These are phyloP conservation scores for Napeogenes sylphis DNA, from an alignment of 2,888 invertebrate genomes.

Conservation along the genomic window DNA sequence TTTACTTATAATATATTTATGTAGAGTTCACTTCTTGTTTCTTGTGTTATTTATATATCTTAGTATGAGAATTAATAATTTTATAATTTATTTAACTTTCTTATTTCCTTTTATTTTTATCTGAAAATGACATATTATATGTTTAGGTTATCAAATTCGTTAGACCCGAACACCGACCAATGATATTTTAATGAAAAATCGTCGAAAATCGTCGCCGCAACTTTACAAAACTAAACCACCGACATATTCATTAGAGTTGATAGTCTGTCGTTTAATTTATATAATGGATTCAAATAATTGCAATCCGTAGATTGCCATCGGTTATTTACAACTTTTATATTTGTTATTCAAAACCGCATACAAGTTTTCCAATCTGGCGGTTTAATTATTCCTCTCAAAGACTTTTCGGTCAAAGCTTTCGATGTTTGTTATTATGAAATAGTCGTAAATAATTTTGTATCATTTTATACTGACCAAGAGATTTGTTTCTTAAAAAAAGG, in stretches of 20 bases:
- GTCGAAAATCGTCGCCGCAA: constrained; percentile 22
- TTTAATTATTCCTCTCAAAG: not conserved
- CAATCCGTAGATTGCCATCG: constrained; percentile 36
- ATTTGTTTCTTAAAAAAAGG: too few relatives aligned
- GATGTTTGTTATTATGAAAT: too few relatives aligned
- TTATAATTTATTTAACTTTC: too few relatives aligned
- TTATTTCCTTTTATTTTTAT: too few relatives aligned
- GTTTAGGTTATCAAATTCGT: too few relatives aligned
- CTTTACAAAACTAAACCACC: constrained; percentile 28
- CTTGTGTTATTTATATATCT: too few relatives aligned
- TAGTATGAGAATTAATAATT: too few relatives aligned
- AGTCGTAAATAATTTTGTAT: too few relatives aligned
- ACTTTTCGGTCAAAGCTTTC: not conserved
- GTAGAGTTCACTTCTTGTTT: too few relatives aligned
- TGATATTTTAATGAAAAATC: constrained; percentile 21
- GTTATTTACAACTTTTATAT: constrained; percentile 15
- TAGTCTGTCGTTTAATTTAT: constrained; percentile 34
- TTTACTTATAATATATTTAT: too few relatives aligned
- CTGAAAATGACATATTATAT: too few relatives aligned
- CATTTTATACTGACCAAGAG: too few relatives aligned
- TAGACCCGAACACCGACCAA: constrained; percentile 3
- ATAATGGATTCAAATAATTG: constrained; percentile 38
- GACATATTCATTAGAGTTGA: constrained; percentile 30
- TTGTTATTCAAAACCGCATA: constrained; percentile 2
- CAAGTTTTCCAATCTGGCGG: not conserved